phyloP scores from a whole-genome alignment of 2,113 vertebrate genomes.

The Pelusios castaneus region DNA sequence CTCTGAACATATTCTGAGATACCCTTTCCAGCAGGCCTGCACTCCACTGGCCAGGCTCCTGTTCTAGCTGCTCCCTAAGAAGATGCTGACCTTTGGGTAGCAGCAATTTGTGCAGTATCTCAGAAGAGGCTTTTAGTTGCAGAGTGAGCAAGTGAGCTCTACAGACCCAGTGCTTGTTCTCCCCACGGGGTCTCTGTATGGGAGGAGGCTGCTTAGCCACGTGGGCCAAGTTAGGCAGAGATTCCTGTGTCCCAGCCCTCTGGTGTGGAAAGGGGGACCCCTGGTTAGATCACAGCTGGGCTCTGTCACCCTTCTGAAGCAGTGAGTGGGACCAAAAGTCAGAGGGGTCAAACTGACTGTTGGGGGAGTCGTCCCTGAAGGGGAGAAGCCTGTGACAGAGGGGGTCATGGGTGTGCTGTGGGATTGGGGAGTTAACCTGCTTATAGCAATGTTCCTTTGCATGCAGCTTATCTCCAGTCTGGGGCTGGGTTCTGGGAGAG shows the following conservation, averaged over 20 bases:
- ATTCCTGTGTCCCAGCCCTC: not conserved
- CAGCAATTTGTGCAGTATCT: not conserved
- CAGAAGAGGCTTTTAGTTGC: not conserved
- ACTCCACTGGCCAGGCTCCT: rapidly evolving
- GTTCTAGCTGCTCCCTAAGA: rapidly evolving
- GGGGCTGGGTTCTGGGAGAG: not conserved
- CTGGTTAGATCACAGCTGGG: not conserved
- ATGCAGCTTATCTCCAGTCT: not conserved
- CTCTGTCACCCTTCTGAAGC: not conserved
- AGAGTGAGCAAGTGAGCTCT: rapidly evolving
- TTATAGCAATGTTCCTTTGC: no score
- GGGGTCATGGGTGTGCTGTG: no score
- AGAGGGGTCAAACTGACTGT: not conserved
- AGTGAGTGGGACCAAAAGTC: not conserved
- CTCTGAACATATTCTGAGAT: not conserved
- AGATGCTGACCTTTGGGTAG: rapidly evolving
- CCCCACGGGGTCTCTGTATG: not conserved
- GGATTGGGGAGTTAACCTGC: no score
- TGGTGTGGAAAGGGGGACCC: not conserved
- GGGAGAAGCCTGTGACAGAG: no score
- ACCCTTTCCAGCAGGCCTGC: no score
- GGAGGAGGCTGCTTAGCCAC: no score
- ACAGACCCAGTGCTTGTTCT: not conserved
- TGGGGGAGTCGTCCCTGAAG: no score
- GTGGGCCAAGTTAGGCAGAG: no score